Conservation (phyloP, 2,888 invertebrate species). For the Ellobium chinense region DNA sequence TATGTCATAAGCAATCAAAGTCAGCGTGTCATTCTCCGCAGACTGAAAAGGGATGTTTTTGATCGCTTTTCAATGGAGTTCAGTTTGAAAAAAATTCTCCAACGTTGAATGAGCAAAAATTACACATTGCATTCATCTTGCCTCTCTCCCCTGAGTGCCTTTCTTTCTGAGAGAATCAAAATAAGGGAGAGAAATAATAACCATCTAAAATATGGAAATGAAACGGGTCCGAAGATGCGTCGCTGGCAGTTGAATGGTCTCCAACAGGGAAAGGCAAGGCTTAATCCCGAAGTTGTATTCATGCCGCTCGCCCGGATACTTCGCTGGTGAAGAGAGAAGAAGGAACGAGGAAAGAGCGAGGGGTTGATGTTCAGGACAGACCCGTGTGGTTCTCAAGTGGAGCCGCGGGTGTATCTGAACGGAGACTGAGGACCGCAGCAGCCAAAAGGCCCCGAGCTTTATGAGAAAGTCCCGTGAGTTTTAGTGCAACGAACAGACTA, state of each 20-base stretch:
- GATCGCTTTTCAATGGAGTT: neutral
- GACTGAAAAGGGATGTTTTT: neutral
- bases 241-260: constrained; percentile 32
- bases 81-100: neutral
- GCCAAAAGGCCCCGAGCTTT: no score
- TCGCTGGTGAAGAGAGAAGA: neutral
- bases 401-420: constrained; percentile 22
- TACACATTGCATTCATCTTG: neutral
- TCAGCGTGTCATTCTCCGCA: neutral
- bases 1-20: constrained; percentile 9
- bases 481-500: no score
- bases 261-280: constrained; percentile 37
- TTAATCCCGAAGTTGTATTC: constrained; percentile 37
- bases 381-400: neutral
- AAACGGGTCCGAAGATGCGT: constrained; percentile 11
- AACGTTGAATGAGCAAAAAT: neutral
- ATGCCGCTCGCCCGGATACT: constrained; percentile 10
- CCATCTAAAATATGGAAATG: constrained; percentile 36
- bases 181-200: constrained; percentile 9
- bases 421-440: no score
- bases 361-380: neutral
- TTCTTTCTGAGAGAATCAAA: neutral
- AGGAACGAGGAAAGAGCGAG: neutral
- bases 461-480: no score
- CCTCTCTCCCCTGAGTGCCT: neutral